Evolutionary conservation across 2,888 invertebrate genomes (phyloP).

Genomic region (Beris chalybata): DNA sequence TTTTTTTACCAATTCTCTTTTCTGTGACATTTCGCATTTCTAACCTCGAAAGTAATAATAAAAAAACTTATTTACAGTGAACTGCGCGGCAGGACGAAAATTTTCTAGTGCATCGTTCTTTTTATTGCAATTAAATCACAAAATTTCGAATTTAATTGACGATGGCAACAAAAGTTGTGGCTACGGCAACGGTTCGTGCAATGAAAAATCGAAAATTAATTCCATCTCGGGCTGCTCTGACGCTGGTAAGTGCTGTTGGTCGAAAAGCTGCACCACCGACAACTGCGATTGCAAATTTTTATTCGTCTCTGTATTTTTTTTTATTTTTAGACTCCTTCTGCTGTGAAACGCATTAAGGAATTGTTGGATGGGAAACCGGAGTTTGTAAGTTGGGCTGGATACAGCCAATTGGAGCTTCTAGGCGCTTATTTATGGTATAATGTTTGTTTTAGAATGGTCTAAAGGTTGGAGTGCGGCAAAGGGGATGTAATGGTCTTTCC

Average conservation of each 20-base stretch:
- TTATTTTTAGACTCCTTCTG: constrained; percentile 72
- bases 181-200: constrained; percentile 86
- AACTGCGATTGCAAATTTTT: constrained; percentile 26
- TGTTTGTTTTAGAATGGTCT: constrained; percentile 70
- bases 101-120: too few species aligned
- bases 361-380: constrained; percentile 76
- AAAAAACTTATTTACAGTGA: too few species aligned
- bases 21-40: too few species aligned
- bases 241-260: constrained; percentile 58
- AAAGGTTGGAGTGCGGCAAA: constrained; percentile 93
- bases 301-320: constrained; percentile 37
- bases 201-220: constrained; percentile 76
- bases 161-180: constrained; percentile 79
- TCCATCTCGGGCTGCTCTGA: constrained; percentile 83
- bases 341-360: constrained; percentile 81
- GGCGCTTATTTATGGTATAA: not conserved
- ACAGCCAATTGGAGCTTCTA: not conserved
- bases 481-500: constrained; percentile 97
- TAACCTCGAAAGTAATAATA: too few species aligned
- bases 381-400: constrained; percentile 58
- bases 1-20: too few species aligned
- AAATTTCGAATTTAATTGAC: constrained; percentile 34
- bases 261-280: constrained; percentile 11
- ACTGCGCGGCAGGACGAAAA: too few species aligned
- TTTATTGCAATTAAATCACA: too few species aligned